phyloP scores from a whole-genome alignment of 2,797 vertebrate species.

The Megalops cyprinoides region DNA sequence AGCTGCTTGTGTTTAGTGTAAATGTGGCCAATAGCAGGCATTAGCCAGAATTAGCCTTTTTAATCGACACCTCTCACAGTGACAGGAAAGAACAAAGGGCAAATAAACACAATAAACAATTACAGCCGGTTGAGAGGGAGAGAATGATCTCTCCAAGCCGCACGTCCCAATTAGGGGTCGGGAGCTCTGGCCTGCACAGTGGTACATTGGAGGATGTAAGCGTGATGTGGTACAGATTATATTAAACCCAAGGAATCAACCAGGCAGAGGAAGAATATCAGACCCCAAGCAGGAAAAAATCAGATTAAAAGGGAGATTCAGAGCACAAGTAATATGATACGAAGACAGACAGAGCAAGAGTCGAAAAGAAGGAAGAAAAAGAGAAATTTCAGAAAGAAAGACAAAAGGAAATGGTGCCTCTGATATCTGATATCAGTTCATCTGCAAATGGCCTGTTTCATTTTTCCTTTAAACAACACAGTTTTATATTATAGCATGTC shows the following conservation, averaged over 20 bases:
- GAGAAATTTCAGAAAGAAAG: neutral
- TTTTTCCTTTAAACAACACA: neutral
- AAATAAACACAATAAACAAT: constrained; percentile 17
- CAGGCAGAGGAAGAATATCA: constrained; percentile 81
- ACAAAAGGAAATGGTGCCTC: neutral
- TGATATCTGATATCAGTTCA: neutral
- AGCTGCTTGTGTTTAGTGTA: neutral
- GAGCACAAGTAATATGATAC: neutral
- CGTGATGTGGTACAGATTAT: constrained; percentile 75
- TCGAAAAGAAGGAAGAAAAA: neutral
- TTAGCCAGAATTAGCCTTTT: neutral
- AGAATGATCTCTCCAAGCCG: neutral
- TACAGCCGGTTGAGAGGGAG: neutral
- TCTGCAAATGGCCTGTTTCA: neutral
- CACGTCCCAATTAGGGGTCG: constrained; percentile 19
- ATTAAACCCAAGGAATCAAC: constrained; percentile 79
- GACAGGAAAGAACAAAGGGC: neutral
- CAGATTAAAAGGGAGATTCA: constrained; percentile 61
- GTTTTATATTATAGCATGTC: neutral
- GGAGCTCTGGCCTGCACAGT: neutral
- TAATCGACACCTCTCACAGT: neutral
- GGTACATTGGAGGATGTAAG: constrained; percentile 59
- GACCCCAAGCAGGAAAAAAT: constrained; percentile 69
- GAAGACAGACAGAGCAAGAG: neutral
- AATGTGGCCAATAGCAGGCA: neutral